Base-by-base conservation (phyloP, 1,140 invertebrate genomes). In the Drosophila tropicalis region DNA sequence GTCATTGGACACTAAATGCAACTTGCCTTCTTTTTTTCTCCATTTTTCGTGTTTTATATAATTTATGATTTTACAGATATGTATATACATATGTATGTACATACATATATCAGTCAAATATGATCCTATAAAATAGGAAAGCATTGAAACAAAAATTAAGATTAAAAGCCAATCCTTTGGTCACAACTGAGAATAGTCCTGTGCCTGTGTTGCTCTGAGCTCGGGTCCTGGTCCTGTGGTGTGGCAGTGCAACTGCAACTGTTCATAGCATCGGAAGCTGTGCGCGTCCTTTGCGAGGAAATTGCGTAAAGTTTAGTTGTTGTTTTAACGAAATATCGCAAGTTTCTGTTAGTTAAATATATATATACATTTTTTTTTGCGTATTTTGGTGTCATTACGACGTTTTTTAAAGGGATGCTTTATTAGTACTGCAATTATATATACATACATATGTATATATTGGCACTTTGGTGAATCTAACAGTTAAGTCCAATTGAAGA, bases 211-310 rank as follows among this genome's bases (percentile, higher is more conserved):
- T 47, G 44, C 44, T 47, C 44, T 47, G 44, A 10, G 55, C 55
- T 36, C 5, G 15, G 9, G 10, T 36, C 51, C 25, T 25, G 22
- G 2, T 72, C 70, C 15, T 29, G 55, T 47, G 63, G 64, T 29
- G n/a, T 67, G 76, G 72, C 73, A 86, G 83, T 86, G 83, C 83
- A 86, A 87, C 72, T 86, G 83, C 83, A 86, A 87, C 76, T 76
- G 76, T 73, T 57, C 64, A 56, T 51, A 22, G 17, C 19, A 22
- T 51, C 56, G 79, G 54, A 65, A 40, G 51, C 62, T 65, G 64
- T 65, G 51, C 72, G 67, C 58, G 57, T n/a, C 13, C 36, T 32
- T 51, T 51, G 10, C 56, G 56, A n/a, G 17, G 39, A 39, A 58
- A 25, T 41, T n/a, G 12, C 4, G 9, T 5, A 25, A 47, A 22